Conservation (phyloP, 1,140 invertebrate species). For the Eurosta solidaginis region DNA sequence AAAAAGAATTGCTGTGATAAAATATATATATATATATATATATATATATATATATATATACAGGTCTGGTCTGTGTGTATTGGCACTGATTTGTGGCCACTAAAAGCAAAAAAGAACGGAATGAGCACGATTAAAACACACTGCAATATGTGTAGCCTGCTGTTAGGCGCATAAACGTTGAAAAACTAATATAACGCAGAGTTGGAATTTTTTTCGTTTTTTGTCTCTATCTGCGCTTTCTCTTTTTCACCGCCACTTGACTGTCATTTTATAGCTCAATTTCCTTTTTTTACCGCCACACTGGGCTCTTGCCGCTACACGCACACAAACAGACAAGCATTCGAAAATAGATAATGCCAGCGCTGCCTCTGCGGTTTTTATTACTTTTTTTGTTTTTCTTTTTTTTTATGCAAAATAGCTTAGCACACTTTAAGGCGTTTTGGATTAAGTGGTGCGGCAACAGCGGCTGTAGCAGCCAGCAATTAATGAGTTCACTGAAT, state of each 20-base stretch:
- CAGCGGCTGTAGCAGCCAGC: not conserved
- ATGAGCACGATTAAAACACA: not conserved
- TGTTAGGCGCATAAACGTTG: not conserved
- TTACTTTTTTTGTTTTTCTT: not conserved
- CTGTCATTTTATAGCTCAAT: not conserved
- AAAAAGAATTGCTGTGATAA: not conserved
- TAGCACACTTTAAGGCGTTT: conserved; percentile 1
- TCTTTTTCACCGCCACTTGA: not conserved
- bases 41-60: no score
- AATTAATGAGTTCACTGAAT: conserved; percentile 11
- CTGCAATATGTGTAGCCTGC: not conserved
- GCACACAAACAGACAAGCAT: not conserved
- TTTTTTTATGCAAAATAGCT: not conserved
- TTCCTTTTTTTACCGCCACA: not conserved
- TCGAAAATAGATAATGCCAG: not conserved
- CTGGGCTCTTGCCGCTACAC: not conserved
- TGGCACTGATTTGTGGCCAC: no score
- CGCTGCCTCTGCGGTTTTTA: not conserved
- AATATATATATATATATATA: no score
- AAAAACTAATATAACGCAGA: not conserved
- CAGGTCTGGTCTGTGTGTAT: no score
- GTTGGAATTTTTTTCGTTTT: not conserved
- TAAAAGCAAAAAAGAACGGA: not conserved
- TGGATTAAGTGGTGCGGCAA: not conserved
- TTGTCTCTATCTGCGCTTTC: not conserved